phyloP scores from a whole-genome alignment of 2,113 vertebrate genomes.

The Gorilla gorilla region DNA sequence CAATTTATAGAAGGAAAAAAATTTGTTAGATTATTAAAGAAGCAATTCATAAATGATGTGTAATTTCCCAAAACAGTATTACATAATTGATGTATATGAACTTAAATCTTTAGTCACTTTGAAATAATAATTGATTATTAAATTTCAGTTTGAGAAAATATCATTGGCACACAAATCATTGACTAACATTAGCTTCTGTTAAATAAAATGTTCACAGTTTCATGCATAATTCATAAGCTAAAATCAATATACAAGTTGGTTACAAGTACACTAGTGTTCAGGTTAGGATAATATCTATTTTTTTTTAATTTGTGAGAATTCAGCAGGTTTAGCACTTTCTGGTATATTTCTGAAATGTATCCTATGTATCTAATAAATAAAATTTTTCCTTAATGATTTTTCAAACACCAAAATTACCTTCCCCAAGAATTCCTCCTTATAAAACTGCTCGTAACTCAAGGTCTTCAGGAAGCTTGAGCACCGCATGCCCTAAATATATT shows the following conservation, averaged over 20 bases:
- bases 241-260: conserved; percentile 1
- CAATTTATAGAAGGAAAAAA: background rate
- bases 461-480: background rate
- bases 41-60: background rate
- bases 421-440: background rate
- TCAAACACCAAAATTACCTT: background rate
- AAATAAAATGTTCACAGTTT: background rate
- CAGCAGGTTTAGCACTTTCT: background rate
- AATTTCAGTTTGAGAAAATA: background rate
- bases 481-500: background rate
- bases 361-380: background rate
- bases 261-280: background rate
- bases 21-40: background rate
- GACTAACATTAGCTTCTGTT: background rate
- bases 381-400: background rate
- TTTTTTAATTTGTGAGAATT: background rate
- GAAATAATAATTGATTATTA: background rate
- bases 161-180: background rate
- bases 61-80: background rate
- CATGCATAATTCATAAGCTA: background rate
- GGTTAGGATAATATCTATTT: background rate
- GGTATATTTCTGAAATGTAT: background rate
- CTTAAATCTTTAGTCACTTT: background rate
- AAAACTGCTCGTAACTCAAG: background rate
- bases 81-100: background rate